Evolutionary conservation across 2,888 invertebrate species (phyloP), one percentile per base, ranked within the genome.

Genomic region (Coecobrya sp.): DNA sequence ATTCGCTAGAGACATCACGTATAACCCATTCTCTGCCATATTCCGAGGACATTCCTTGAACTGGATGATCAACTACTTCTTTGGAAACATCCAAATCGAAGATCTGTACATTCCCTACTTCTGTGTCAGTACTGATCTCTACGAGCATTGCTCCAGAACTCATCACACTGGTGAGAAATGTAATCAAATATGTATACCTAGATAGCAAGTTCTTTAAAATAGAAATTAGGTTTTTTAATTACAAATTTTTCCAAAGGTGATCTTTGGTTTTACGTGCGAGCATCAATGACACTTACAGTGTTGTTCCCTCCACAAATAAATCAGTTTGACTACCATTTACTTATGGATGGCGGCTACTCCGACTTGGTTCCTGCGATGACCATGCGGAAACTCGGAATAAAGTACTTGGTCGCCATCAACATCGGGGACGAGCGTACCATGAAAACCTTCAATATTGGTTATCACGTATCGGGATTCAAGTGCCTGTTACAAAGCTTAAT

Each of bases 331-430:
- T 88, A 90, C 11, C 94, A 94, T 68, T 81, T 90, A 7, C 62
- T 94, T 1, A 93, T 94, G 93, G 94, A 94, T 45, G 94, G 94
- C 30, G 94, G 94, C 0, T 94, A 94, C 82, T 94, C 94, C 0
- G 94, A 94, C 49, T 76, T 94, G 10, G 92, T 94, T 0, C 94
- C 94, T 0, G 93, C 93, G 49, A 90, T 90, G 55, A 30, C 82
- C 7, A 93, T 93, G 90, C 16, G 86, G 22, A 85, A 55, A 25
- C 70, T 88, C 16, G 93, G 93, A 10, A 89, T 92, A 0, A 86
- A 65, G 8, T 93, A 90, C 22, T 16, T 93, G 11, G 36, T 94
- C 25, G 94, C 94, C 25, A 76, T 91, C 1, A 93, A 94, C 25
- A 93, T 94, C 42, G 93, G 93, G 0, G 86, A 89, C 52, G 89